These are phyloP conservation scores for Dunckerocampus dactyliophorus DNA, from an alignment of 2,113 vertebrate genomes.

Conservation along the genomic window DNA sequence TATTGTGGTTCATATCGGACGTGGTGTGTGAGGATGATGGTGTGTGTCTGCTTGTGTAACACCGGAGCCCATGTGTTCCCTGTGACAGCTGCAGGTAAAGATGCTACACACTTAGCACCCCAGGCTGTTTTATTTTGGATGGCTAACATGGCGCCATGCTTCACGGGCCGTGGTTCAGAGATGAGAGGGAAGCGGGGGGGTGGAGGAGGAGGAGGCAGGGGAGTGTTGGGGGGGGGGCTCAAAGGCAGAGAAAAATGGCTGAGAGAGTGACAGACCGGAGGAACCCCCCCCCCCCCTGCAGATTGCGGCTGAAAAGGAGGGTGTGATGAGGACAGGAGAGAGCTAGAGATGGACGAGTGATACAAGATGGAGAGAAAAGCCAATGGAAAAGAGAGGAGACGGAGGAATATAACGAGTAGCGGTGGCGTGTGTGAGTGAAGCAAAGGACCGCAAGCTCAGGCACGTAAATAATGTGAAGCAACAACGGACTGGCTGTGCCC, in stretches of 20 bases:
- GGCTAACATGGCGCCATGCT: conserved; percentile 34
- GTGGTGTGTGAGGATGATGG: too few species aligned
- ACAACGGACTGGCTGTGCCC: conserved; percentile 65
- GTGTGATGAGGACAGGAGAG: conserved; percentile 33
- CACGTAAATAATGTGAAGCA: conserved; percentile 78
- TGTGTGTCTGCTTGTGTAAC: conserved; percentile 9
- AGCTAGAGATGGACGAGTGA: conserved; percentile 6
- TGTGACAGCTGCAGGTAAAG: conserved; percentile 32
- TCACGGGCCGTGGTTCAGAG: conserved; percentile 41
- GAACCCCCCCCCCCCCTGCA: too few species aligned
- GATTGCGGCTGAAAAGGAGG: conserved; percentile 41
- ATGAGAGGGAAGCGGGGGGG: conserved; percentile 39
- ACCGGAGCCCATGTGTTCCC: conserved; percentile 9
- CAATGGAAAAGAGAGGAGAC: conserved; percentile 28
- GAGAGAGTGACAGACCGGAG: conserved; percentile 38
- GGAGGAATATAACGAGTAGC: conserved; percentile 13
- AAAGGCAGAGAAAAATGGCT: conserved; percentile 54
- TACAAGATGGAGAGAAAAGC: conserved; percentile 34
- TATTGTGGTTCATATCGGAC: not conserved
- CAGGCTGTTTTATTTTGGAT: conserved; percentile 31
- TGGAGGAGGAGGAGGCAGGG: conserved; percentile 36
- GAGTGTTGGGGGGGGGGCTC: conserved; percentile 44
- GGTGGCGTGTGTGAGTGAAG: conserved; percentile 45
- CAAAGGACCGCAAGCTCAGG: conserved; percentile 67
- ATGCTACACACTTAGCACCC: conserved; percentile 23